Conservation (phyloP, 2,888 invertebrate genomes). For the Axea sp. region DNA sequence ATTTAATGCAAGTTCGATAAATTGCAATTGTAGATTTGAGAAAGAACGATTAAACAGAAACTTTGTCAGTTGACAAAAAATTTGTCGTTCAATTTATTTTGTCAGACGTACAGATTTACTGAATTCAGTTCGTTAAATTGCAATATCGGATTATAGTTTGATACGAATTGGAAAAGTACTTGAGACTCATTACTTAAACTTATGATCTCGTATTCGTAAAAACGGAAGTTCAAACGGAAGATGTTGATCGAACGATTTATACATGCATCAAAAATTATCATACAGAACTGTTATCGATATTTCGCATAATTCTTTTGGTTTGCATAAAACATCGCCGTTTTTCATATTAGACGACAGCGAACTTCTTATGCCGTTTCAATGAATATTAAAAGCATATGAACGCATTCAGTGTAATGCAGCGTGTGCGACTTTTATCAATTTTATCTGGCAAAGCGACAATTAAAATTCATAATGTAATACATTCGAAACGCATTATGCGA, state of each 20-base stretch:
- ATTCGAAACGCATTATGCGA: conserved; percentile 19
- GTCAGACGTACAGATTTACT: conserved; percentile 4
- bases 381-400: conserved; percentile 31
- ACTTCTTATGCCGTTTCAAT: conserved; percentile 19
- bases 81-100: conserved; percentile 3
- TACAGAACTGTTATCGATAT: conserved; percentile 9
- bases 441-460: conserved; percentile 31
- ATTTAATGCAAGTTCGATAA: conserved; percentile 38
- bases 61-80: conserved; percentile 6
- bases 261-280: too few relatives aligned
- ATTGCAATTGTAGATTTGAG: conserved; percentile 14
- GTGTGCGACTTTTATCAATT: conserved; percentile 41
- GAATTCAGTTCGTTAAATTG: conserved; percentile 12
- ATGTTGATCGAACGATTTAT: not conserved
- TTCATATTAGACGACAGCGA: not conserved
- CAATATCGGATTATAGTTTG: conserved; percentile 4
- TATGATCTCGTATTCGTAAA: not conserved
- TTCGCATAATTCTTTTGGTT: conserved; percentile 1
- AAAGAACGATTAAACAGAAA: conserved; percentile 7
- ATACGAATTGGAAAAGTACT: not conserved
- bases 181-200: not conserved
- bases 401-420: too few relatives aligned
- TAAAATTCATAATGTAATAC: conserved; percentile 32
- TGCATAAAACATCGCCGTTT: conserved; percentile 19
- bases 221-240: too few relatives aligned